phyloP scores from a whole-genome alignment of 2,888 invertebrate genomes.

The Agrypnus murinus region DNA sequence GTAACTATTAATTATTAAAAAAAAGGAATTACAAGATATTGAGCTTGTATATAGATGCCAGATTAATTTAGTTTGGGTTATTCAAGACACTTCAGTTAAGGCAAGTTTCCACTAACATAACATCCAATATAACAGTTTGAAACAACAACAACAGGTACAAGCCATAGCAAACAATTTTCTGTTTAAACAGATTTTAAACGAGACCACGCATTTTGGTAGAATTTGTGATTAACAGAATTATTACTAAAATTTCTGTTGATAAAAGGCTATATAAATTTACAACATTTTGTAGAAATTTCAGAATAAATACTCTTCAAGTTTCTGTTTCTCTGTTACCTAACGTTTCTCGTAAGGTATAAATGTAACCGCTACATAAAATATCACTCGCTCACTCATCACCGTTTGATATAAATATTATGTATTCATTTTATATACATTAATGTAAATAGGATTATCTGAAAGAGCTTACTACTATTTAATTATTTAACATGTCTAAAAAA shows the following conservation, averaged over 20 bases:
- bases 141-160: constrained; percentile 54
- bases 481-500: not conserved
- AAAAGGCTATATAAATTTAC: too few relatives aligned
- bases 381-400: too few relatives aligned
- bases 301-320: not conserved
- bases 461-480: too few relatives aligned
- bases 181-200: constrained; percentile 34
- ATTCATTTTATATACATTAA: too few relatives aligned
- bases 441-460: too few relatives aligned
- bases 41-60: constrained; percentile 34
- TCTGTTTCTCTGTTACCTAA: constrained; percentile 2
- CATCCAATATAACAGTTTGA: constrained; percentile 51
- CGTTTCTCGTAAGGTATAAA: not conserved
- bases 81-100: constrained; percentile 61
- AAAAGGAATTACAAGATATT: constrained; percentile 30
- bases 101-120: constrained; percentile 55
- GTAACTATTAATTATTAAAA: constrained; percentile 32
- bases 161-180: constrained; percentile 46
- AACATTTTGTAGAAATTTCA: too few relatives aligned
- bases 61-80: constrained; percentile 43
- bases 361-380: too few relatives aligned
- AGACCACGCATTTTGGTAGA: not conserved
- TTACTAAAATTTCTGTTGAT: too few relatives aligned
- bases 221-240: too few relatives aligned
- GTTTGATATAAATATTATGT: too few relatives aligned